Evolutionary conservation across 1,140 invertebrate genomes (phyloP).

Genomic region (Helicoverpa armigera): DNA sequence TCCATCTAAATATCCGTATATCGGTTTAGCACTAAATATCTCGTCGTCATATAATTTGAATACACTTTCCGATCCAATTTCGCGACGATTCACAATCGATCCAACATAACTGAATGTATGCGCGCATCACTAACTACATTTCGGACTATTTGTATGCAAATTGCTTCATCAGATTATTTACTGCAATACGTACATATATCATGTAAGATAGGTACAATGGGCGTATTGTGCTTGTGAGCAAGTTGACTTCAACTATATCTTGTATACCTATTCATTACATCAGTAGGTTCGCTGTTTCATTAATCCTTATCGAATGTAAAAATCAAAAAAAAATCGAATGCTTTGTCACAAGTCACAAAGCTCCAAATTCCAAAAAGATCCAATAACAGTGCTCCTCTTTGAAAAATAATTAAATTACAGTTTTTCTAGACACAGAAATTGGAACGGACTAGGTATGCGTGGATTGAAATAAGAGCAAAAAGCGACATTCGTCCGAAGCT

Average conservation of each 20-base stretch:
- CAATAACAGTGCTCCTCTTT: neutral
- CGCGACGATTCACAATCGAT: neutral
- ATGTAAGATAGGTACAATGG: neutral
- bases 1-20: too few relatives aligned
- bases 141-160: constrained; percentile 26
- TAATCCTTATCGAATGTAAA: too few relatives aligned
- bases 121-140: constrained; percentile 9
- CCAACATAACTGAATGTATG: neutral
- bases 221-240: too few relatives aligned
- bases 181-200: neutral
- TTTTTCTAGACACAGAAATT: neutral
- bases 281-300: too few relatives aligned
- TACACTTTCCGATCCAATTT: neutral
- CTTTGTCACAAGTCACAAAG: neutral
- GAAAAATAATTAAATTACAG: constrained; percentile 4
- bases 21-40: neutral
- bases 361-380: neutral
- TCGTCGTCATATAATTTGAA: neutral
- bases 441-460: neutral
- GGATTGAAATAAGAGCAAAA: neutral
- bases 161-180: constrained; percentile 20
- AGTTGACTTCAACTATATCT: too few relatives aligned
- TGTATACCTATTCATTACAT: too few relatives aligned
- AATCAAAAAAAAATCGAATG: too few relatives aligned
- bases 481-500: neutral